Conservation (phyloP, 1,140 invertebrate species). For the Heliothis virescens region DNA sequence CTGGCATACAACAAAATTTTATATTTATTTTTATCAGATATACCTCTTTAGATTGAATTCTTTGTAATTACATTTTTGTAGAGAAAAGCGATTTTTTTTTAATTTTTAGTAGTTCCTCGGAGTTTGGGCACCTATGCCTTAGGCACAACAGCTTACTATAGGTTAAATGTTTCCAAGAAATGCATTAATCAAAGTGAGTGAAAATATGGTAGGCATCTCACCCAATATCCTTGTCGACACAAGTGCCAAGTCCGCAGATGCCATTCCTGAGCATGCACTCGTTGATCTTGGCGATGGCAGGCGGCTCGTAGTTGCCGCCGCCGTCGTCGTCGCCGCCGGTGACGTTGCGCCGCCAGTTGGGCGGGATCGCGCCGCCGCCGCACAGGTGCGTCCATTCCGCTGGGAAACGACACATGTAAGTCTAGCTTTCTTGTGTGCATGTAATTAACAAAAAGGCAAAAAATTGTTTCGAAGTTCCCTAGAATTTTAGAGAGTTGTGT, state of each 20-base stretch:
- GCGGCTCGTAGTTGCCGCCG: conserved; percentile 55
- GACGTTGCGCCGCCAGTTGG: conserved; percentile 74
- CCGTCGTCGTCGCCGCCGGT: conserved; percentile 56
- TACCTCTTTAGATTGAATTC: too few species aligned
- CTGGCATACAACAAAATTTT: conserved; percentile 54
- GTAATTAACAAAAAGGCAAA: not conserved
- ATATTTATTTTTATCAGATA: conserved; percentile 50
- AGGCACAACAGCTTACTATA: too few species aligned
- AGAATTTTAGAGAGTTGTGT: too few species aligned
- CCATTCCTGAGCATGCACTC: conserved; percentile 91
- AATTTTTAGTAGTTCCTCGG: too few species aligned
- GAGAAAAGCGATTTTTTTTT: too few species aligned
- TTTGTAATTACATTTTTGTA: too few species aligned
- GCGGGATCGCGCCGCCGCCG: conserved; percentile 67
- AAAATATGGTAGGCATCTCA: too few species aligned
- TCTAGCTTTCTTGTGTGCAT: not conserved
- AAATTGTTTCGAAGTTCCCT: too few species aligned
- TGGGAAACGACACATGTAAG: conserved; percentile 44
- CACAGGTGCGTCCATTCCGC: conserved; percentile 77
- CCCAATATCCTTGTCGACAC: conserved; percentile 91
- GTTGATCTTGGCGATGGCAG: conserved; percentile 87
- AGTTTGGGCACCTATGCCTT: too few species aligned
- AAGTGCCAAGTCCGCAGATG: conserved; percentile 92
- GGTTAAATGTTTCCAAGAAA: too few species aligned
- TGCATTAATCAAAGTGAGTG: too few species aligned